These are phyloP conservation scores for Ibycter americanus DNA, from an alignment of 2,797 vertebrate genomes.

Conservation along the genomic window DNA sequence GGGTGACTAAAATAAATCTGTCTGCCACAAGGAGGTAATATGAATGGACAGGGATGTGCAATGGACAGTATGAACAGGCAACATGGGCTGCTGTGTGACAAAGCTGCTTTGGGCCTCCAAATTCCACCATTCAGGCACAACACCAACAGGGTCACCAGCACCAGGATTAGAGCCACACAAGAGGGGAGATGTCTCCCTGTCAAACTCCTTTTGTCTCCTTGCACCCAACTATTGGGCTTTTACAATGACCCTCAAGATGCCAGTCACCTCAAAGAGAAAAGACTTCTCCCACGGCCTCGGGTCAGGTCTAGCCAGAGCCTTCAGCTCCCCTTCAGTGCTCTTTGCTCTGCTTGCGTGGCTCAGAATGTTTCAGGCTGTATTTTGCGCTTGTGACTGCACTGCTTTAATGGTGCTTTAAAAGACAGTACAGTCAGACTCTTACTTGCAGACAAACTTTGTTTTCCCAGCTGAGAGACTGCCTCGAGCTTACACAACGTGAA, in stretches of 20 bases:
- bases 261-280: not conserved
- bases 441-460: not conserved
- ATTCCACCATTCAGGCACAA: not conserved
- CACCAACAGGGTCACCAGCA: not conserved
- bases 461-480: not conserved
- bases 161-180: not conserved
- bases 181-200: not conserved
- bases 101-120: not conserved
- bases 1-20: not conserved
- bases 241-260: not conserved
- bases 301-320: not conserved
- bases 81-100: not conserved
- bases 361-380: not conserved
- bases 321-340: not conserved
- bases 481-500: not conserved
- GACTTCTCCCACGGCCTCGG: not conserved
- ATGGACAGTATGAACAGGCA: not conserved
- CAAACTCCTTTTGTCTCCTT: not conserved
- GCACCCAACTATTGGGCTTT: not conserved
- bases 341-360: not conserved
- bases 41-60: not conserved
- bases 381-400: not conserved
- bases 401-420: not conserved
- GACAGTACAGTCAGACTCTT: not conserved
- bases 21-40: not conserved